Conservation (phyloP, 2,888 invertebrate genomes). For the Aethes cnicana region DNA sequence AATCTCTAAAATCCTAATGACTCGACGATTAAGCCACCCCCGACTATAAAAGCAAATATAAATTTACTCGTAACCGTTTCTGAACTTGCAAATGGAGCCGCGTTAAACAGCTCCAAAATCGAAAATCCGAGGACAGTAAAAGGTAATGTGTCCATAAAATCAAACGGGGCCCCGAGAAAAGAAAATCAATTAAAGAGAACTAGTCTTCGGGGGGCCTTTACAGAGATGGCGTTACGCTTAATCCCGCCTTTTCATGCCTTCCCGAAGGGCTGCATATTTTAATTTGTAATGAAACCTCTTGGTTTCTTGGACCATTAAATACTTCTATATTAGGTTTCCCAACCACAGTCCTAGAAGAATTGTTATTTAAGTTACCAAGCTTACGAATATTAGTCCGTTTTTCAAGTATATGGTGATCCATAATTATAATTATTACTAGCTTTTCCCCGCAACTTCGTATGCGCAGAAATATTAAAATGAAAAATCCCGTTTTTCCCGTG, state of each 20-base stretch:
- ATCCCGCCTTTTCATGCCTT: slow-evolving; percentile 26
- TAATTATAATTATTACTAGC: too few species aligned
- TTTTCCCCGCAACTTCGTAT: too few species aligned
- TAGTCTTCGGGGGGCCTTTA: slow-evolving; percentile 34
- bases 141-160: slow-evolving; percentile 32
- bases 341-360: neutral
- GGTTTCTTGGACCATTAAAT: slow-evolving; percentile 17
- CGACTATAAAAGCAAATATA: slow-evolving; percentile 9
- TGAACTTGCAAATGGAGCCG: slow-evolving; percentile 18
- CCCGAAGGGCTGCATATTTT: slow-evolving; percentile 29
- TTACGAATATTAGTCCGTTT: neutral
- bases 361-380: slow-evolving; percentile 11
- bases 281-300: slow-evolving; percentile 29
- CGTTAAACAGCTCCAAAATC: slow-evolving; percentile 21
- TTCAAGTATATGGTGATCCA: too few species aligned
- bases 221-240: slow-evolving; percentile 29
- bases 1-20: too few species aligned
- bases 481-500: too few species aligned
- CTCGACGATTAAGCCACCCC: neutral
- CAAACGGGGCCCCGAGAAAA: slow-evolving; percentile 29
- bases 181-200: slow-evolving; percentile 42
- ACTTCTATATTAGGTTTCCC: slow-evolving; percentile 16
- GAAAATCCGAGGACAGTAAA: slow-evolving; percentile 27
- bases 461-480: too few species aligned
- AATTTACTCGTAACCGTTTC: slow-evolving; percentile 16